Conservation (phyloP, 2,797 vertebrate species). For the Channallabes apus region DNA sequence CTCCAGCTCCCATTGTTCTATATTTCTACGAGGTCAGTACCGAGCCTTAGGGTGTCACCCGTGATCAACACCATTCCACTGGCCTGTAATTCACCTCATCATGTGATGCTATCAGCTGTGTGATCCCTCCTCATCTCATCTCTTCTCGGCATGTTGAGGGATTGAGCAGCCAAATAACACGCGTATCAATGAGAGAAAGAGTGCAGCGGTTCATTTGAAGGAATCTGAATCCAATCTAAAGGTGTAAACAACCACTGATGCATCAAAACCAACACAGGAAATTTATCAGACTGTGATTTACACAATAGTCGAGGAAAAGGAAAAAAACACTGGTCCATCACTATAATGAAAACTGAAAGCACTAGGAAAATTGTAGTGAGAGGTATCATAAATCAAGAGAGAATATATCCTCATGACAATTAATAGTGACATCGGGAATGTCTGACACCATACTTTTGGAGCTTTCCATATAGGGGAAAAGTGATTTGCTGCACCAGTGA, state of each 20-base stretch:
- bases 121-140: not conserved
- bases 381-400: conserved; percentile 24
- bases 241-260: conserved; percentile 33
- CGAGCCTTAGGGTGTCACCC: not conserved
- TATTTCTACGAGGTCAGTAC: not conserved
- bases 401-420: conserved; percentile 24
- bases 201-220: not conserved
- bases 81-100: not conserved
- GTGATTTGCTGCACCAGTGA: conserved; percentile 19
- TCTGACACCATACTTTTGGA: conserved; percentile 6
- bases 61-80: not conserved
- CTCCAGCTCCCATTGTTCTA: not conserved
- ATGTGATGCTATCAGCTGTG: conserved; percentile 1
- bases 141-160: conserved; percentile 17
- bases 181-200: conserved; percentile 18
- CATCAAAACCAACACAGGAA: conserved; percentile 2
- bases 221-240: conserved; percentile 26
- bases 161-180: conserved; percentile 25
- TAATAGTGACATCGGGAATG: conserved; percentile 29
- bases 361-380: conserved; percentile 12
- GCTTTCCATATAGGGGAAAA: conserved; percentile 9
- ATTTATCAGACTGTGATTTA: conserved; percentile 14
- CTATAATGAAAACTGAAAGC: conserved; percentile 35
- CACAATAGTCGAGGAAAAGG: not conserved
- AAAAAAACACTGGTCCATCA: conserved; percentile 27